Conservation (phyloP, 64 coral and sea anemone genomes). For the Actinia tenebrosa region DNA sequence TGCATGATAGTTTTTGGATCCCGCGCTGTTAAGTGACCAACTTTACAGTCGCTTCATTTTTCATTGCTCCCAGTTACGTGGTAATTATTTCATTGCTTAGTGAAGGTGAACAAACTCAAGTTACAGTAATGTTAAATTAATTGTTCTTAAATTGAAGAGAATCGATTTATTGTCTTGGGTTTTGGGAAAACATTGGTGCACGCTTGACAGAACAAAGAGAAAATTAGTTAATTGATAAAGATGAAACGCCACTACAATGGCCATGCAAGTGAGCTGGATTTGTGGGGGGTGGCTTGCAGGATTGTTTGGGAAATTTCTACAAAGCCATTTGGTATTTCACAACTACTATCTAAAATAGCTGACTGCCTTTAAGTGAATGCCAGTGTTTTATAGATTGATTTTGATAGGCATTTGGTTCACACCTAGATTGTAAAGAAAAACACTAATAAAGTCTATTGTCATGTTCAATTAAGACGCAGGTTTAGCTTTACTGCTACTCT, state of each 20-base stretch:
- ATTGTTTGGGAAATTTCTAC: background rate
- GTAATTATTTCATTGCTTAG: conserved; percentile 5
- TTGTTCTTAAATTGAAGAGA: background rate
- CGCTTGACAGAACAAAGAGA: conserved; percentile 2
- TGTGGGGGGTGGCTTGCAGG: background rate
- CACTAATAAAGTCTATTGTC: background rate
- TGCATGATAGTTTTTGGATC: background rate
- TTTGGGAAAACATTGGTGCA: background rate
- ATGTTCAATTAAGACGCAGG: background rate
- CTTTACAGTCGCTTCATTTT: background rate
- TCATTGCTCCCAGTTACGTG: background rate
- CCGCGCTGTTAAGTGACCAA: background rate
- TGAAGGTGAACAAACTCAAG: conserved; percentile 14
- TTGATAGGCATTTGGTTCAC: conserved; percentile 21
- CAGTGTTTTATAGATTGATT: background rate
- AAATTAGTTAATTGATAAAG: background rate
- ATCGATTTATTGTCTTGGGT: conserved; percentile 21
- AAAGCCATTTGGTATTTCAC: conserved; percentile 24
- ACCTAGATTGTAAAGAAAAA: conserved; percentile 20
- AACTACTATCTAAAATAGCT: conserved; percentile 7
- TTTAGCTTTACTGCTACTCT: background rate
- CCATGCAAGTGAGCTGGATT: background rate
- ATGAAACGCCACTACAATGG: background rate
- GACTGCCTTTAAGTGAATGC: conserved; percentile 15
- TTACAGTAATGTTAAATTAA: conserved; percentile 22